Percentiles rank a stretch among this genome's conserved stretches.
Conservation (phyloP, 2,888 invertebrate genomes). For the Papilio demoleus region DNA sequence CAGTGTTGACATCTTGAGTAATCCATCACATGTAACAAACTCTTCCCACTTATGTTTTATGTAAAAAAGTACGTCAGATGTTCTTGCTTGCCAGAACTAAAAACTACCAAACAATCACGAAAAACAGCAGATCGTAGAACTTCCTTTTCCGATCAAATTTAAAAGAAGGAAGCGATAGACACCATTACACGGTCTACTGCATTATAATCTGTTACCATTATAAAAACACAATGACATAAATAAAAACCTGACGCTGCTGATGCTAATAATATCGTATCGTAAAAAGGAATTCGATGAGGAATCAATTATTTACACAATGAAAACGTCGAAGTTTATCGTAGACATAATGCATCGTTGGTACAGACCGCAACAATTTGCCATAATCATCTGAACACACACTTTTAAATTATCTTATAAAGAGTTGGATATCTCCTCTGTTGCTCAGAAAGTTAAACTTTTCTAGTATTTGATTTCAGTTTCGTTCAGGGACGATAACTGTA, state of each 20-base stretch:
- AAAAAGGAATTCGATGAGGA: constrained; percentile 5
- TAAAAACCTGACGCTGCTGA: neutral
- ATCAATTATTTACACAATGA: too few relatives aligned
- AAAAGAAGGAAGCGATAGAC: constrained; percentile 22
- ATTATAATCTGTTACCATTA: neutral
- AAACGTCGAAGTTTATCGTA: neutral
- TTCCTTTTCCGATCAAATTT: constrained; percentile 30
- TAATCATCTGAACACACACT: too few relatives aligned
- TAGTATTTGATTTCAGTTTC: neutral
- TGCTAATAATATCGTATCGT: constrained; percentile 2
- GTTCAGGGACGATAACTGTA: neutral
- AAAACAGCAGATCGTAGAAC: constrained; percentile 4
- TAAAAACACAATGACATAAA: neutral
- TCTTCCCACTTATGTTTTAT: neutral
- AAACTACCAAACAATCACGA: neutral
- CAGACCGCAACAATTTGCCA: neutral
- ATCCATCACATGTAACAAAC: neutral
- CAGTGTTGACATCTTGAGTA: neutral
- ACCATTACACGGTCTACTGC: constrained; percentile 18
- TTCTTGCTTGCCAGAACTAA: neutral
- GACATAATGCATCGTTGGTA: neutral
- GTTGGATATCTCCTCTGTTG: too few relatives aligned
- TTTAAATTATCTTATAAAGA: too few relatives aligned
- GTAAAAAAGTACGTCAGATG: neutral
- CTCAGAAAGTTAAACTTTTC: neutral